Evolutionary conservation across 2,113 vertebrate genomes (phyloP).

Genomic region (Philantomba maxwellii): DNA sequence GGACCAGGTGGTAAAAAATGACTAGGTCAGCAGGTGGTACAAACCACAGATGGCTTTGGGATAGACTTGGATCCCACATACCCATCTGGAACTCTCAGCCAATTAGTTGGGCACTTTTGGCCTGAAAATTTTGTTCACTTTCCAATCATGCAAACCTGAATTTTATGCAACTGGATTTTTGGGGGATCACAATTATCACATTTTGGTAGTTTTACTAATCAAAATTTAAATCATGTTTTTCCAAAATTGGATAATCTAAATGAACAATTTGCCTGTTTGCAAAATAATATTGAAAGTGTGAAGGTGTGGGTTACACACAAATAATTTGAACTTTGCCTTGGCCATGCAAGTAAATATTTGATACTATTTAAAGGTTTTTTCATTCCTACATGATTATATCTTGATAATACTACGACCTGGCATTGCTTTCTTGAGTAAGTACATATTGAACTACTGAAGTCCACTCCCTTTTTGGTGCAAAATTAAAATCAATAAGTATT

Average conservation of each 20-base stretch:
- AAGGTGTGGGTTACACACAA: neutral
- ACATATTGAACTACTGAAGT: constrained; percentile 1
- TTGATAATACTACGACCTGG: constrained; percentile 3
- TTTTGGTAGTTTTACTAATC: constrained; percentile 17
- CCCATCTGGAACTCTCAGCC: neutral
- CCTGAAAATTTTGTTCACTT: neutral
- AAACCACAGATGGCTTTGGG: neutral
- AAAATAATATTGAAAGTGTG: neutral
- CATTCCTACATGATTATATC: neutral
- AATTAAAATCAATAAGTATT: constrained; percentile 45
- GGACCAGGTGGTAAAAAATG: neutral
- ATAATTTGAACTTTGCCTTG: neutral
- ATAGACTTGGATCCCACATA: neutral
- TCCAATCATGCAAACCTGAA: neutral
- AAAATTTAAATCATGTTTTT: constrained; percentile 1
- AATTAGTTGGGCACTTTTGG: neutral
- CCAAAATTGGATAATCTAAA: neutral
- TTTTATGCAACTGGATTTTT: neutral
- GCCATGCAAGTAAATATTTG: constrained; percentile 19
- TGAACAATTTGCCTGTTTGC: neutral
- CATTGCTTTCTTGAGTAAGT: neutral
- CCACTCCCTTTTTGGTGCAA: neutral
- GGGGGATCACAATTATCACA: neutral
- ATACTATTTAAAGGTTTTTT: constrained; percentile 35
- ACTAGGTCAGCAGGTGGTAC: neutral